Evolutionary conservation across 1,140 invertebrate species (phyloP), one percentile per base, ranked within the genome.

Genomic region (Pararge aegeria): DNA sequence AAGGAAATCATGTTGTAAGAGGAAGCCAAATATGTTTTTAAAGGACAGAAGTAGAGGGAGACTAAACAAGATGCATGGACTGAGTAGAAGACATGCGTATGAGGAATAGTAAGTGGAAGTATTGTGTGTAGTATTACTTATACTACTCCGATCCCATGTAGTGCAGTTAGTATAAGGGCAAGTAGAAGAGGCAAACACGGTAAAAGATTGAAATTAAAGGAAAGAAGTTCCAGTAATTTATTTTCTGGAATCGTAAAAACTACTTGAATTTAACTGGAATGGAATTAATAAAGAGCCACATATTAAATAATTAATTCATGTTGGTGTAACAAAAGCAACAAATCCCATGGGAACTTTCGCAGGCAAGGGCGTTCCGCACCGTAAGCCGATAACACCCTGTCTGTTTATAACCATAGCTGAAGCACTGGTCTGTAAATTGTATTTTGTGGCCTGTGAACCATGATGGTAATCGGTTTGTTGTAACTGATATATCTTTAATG

Each of bases 301-400:
- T 24, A 24, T 62, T 24, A 5, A 52, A 57, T 63, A 40, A 51
- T 57, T 63, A 63, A 63, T 63, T 49, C 38, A 57, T 66, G n/a
- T 29, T 57, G 40, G 42, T 58, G 40, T 51, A 61, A 74, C 69
- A 70, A 70, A 70, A 53, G 61, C 68, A 73, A 49, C 64, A 21
- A 55, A 37, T 78, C 73, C 70, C 75, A 68, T 80, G 78, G 75
- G 78, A 80, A 78, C 68, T 54, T 78, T 80, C 75, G 68, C 75
- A 73, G 66, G 64, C 61, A 68, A 61, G 67, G 69, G 70, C 70
- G 78, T 80, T 68, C 68, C 70, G 75, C 73, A 44, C 66, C 60
- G 51, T 51, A 60, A 57, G 52, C 61, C 46, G 42, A 49, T 49
- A 49, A 20, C 53, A 61, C 51, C 59, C 64, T 48, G 40, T 37